phyloP scores from a whole-genome alignment of 1,140 invertebrate genomes.

The Lepidurus arcticus region DNA sequence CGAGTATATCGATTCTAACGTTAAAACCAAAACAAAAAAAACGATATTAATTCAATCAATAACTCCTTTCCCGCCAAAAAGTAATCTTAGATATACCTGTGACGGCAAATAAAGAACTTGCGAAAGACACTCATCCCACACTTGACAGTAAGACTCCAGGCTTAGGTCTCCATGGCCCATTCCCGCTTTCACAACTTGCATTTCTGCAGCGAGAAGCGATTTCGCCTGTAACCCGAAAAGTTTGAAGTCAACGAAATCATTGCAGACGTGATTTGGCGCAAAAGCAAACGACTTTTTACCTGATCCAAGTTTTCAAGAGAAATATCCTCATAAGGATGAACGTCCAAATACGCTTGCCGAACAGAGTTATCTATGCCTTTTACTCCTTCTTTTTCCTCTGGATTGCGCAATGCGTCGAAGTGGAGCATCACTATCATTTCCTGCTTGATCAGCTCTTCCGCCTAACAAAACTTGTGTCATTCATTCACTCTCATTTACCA shows the following conservation, averaged over 20 bases:
- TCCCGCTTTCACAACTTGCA: slow-evolving; percentile 80
- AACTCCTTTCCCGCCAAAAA: neutral
- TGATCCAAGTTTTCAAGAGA: slow-evolving; percentile 60
- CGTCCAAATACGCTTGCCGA: slow-evolving; percentile 64
- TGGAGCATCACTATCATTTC: slow-evolving; percentile 96
- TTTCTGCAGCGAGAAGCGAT: slow-evolving; percentile 68
- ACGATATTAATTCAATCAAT: neutral
- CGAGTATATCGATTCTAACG: slow-evolving; percentile 61
- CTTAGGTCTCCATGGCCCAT: slow-evolving; percentile 93
- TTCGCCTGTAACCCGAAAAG: slow-evolving; percentile 49
- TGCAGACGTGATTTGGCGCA: neutral
- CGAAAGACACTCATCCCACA: slow-evolving; percentile 93
- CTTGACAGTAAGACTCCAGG: slow-evolving; percentile 82
- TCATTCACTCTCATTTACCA: no score
- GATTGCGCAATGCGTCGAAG: slow-evolving; percentile 65
- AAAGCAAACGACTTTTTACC: slow-evolving; percentile 44
- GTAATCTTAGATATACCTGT: slow-evolving; percentile 53
- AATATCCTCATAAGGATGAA: slow-evolving; percentile 75
- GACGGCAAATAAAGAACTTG: slow-evolving; percentile 52
- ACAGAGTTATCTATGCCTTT: slow-evolving; percentile 29
- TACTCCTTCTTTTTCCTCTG: slow-evolving; percentile 48
- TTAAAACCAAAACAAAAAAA: neutral
- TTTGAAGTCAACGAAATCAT: neutral
- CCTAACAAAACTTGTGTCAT: slow-evolving; percentile 47
- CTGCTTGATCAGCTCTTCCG: slow-evolving; percentile 92